Conservation (phyloP, 1,140 invertebrate species). For the Pantala flavescens region DNA sequence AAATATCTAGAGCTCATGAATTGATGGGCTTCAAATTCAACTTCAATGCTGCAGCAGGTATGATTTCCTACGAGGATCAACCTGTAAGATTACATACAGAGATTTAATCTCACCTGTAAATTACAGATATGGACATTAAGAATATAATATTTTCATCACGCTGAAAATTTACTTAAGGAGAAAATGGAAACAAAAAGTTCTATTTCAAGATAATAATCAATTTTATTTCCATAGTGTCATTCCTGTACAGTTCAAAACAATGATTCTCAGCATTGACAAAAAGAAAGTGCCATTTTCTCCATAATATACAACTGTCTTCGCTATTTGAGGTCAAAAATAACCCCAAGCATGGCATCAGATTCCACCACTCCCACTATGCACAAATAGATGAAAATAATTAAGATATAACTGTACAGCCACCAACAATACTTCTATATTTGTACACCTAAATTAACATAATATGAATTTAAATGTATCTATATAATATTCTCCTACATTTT, state of each 20-base stretch:
- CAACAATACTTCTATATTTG: conserved; percentile 3
- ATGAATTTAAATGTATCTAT: conserved; percentile 1
- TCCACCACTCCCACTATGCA: not conserved
- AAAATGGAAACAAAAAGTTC: no score
- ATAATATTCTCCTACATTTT: not conserved
- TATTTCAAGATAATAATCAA: not conserved
- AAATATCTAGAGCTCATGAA: no score
- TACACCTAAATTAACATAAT: conserved; percentile 1
- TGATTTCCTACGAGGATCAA: no score
- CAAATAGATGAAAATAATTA: conserved; percentile 1
- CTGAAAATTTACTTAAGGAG: no score
- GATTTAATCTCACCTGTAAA: no score
- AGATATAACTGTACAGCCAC: not conserved
- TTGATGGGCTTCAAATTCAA: no score
- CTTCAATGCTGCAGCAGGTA: no score
- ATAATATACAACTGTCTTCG: not conserved
- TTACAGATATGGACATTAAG: no score
- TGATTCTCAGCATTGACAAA: not conserved
- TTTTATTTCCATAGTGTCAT: conserved; percentile 3
- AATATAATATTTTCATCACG: no score
- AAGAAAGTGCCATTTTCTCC: not conserved
- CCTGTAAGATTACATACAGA: no score
- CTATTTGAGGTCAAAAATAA: not conserved
- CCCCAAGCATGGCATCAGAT: not conserved
- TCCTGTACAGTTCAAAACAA: conserved; percentile 8